Evolutionary conservation across 92 coral and sea anemone species (phyloP), one percentile per base, ranked within the genome.

Genomic region (Muricea muricata): DNA sequence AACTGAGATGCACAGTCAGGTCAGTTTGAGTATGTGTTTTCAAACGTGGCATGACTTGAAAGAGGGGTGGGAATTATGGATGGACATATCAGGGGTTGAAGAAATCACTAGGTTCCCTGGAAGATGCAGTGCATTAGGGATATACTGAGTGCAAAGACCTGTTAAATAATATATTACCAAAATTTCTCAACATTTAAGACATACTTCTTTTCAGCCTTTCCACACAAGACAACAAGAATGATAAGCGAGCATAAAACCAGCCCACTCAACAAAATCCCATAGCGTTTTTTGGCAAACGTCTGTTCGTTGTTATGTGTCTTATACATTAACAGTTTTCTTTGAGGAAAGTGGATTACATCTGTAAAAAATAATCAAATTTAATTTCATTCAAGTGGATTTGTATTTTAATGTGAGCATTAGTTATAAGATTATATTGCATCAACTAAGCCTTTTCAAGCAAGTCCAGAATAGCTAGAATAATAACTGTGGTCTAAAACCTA

Each of bases 301-400:
- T 75, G 13, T 52, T 75, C 42, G 4, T 25, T 21, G 18, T 4
- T 11, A 15, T 28, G 65, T 3, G 65, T 21, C 25, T 70, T 35
- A 29, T 29, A 31, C 80, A 50, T 75, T 4, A 75, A 14, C 21
- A 75, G 80, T 52, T 75, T 75, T 2, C 80, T 31, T 75, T 75
- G 57, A 20, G 80, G 29, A 5, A 45, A 75, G 6, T 75, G 80
- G 45, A 25, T 8, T 54, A 48, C 57, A 30, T 75, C 65, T 75
- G 18, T 8, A 25, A 48, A 74, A 13, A n/a, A n/a, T n/a, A n/a
- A n/a, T n/a, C 7, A 67, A 5, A 13, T 18, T 12, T 21, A 20
- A 67, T 13, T 26, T 67, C 26, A 11, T 61, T 37, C 4, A 37
- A 4, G 4, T 37, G 9, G 9, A 9, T 37, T 37, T 37, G 42